Base-by-base conservation (phyloP, 2,888 invertebrate species). In the Sinohyriopsis cumingii region DNA sequence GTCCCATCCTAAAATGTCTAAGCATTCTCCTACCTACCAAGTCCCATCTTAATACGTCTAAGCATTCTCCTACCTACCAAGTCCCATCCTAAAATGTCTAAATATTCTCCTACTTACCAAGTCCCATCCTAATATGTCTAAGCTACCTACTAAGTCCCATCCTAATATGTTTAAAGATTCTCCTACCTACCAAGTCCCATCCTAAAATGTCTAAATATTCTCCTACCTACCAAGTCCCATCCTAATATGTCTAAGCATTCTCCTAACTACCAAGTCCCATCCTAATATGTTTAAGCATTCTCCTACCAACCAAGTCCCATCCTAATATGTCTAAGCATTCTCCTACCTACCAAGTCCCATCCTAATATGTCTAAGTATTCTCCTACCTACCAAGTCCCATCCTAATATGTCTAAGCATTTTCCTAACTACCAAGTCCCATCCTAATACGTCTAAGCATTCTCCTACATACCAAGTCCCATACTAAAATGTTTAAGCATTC, bases 361-460 rank as follows among this genome's bases (percentile, higher is more conserved):
- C 20, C 9, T 24, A 25, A 61, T 7, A 25, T 24, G 24, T 24
- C 61, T 28, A 65, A 5, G 33, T 2, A 22, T 15, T 54, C 25
- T 54, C 65, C 45, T 63, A 82, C 83, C 80, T 83, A 28, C 79
- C 55, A 83, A 69, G 68, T 82, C 25, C 61, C n/a, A 24, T 22
- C 20, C 9, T 24, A 25, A 61, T 4, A 25, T 24, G 24, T 24
- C 61, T 20, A 65, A 5, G 33, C 5, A 22, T 15, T 54, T 19
- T 54, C 65, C 45, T 63, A 82, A 82, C 79, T 83, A 28, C 79
- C 55, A 83, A 68, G 68, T 81, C 18, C 61, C n/a, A 24, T 22
- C 20, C 9, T 24, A 25, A 61, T 4, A 25, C 9, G 24, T 24
- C 28, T 28, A 65, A 5, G 33, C 5, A 18, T 15, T 54, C 25